These are phyloP conservation scores for Melanostoma mellinum DNA, from an alignment of 2,888 invertebrate species.

Conservation along the genomic window DNA sequence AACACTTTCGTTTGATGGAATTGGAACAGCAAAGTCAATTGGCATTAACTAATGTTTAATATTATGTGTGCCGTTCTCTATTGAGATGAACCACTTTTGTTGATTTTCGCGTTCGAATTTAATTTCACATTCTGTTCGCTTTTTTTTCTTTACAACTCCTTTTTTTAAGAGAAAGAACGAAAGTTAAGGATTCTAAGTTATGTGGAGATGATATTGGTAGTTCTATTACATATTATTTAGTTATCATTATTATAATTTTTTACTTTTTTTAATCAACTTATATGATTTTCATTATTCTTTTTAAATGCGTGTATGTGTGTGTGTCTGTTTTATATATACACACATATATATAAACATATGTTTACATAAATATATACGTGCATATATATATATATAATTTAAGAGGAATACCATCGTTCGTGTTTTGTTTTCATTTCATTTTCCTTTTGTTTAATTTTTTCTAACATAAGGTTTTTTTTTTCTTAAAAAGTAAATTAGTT, in stretches of 20 bases:
- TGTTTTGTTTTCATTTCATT: conserved; percentile 18
- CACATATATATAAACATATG: conserved; percentile 75
- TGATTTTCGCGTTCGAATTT: too few relatives aligned
- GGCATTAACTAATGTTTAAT: too few relatives aligned
- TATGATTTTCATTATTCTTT: too few relatives aligned
- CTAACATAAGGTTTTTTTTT: conserved; percentile 64
- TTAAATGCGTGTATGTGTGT: too few relatives aligned
- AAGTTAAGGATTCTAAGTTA: conserved; percentile 75
- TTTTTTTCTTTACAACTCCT: background rate
- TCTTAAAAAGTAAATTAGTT: conserved; percentile 75
- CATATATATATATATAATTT: conserved; percentile 12
- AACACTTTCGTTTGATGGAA: too few relatives aligned
- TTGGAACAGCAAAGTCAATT: too few relatives aligned
- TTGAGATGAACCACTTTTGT: too few relatives aligned
- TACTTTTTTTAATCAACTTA: conserved; percentile 24
- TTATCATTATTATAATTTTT: conserved; percentile 76
- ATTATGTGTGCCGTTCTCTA: too few relatives aligned
- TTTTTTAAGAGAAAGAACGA: conserved; percentile 71
- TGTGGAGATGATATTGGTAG: conserved; percentile 73
- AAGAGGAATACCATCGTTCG: conserved; percentile 54
- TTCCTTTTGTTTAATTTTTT: conserved; percentile 8
- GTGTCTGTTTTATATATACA: background rate
- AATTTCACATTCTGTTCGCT: conserved; percentile 10
- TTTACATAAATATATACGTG: conserved; percentile 65
- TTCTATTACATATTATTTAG: conserved; percentile 74